Percentiles rank a stretch among this genome's conserved stretches.
Conservation (phyloP, 1,140 invertebrate species). For the Steinernema feltiae region DNA sequence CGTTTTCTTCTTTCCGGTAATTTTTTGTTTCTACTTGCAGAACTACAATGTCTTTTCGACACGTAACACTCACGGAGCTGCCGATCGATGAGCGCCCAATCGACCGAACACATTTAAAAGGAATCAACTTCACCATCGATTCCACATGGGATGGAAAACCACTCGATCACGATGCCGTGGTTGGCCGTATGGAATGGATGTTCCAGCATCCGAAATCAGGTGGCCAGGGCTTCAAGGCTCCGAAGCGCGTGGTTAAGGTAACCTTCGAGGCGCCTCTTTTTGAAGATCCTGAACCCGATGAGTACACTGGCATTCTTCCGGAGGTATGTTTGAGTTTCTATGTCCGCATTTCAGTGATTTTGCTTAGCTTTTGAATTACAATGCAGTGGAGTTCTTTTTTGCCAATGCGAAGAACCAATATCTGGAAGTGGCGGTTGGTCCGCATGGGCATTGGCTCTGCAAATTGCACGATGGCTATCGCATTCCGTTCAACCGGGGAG, state of each 20-base stretch:
- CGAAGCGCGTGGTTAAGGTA: constrained; percentile 51
- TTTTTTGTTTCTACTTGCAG: no score
- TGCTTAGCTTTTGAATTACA: constrained; percentile 54
- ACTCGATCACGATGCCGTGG: constrained; percentile 50
- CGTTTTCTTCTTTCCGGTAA: no score
- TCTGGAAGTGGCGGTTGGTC: constrained; percentile 52
- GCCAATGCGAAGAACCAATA: constrained; percentile 53
- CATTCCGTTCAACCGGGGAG: constrained; percentile 49
- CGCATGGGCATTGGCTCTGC: constrained; percentile 57
- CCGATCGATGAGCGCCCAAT: neutral
- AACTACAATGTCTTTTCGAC: neutral
- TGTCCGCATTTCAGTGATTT: neutral
- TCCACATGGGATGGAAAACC: constrained; percentile 51
- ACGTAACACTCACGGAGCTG: neutral
- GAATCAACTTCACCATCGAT: constrained; percentile 43
- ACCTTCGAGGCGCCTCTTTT: constrained; percentile 50
- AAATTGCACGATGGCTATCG: constrained; percentile 48
- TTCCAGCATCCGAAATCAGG: constrained; percentile 43
- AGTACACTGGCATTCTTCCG: constrained; percentile 45
- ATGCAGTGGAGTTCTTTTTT: constrained; percentile 56
- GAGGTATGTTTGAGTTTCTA: constrained; percentile 31
- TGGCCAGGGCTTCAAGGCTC: constrained; percentile 37
- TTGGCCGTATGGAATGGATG: constrained; percentile 49
- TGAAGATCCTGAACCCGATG: constrained; percentile 54
- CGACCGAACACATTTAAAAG: constrained; percentile 17